Evolutionary conservation across 2,888 invertebrate genomes (phyloP).

Genomic region (Ophioninae sp.): DNA sequence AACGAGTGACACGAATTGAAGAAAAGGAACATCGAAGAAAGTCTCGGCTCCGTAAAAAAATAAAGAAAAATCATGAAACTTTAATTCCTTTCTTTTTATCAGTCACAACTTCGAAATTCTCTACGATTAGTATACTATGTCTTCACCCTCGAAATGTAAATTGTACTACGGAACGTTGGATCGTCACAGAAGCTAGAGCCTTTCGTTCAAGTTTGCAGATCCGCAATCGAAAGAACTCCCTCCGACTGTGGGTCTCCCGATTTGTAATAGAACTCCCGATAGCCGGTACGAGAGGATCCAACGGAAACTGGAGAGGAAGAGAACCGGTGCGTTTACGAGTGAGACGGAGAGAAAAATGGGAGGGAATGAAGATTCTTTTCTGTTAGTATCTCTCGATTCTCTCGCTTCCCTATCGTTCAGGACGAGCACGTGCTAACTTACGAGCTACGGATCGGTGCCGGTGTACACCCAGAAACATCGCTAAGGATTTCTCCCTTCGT

Average conservation of each 20-base stretch:
- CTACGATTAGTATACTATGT: too few relatives aligned
- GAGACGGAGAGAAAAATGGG: background rate
- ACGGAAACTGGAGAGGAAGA: slow-evolving; percentile 2
- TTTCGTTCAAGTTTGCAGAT: too few relatives aligned
- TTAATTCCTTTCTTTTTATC: too few relatives aligned
- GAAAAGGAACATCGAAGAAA: too few relatives aligned
- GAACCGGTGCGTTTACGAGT: background rate
- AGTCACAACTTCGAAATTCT: too few relatives aligned
- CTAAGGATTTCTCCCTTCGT: slow-evolving; percentile 51
- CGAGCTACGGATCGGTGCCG: slow-evolving; percentile 74
- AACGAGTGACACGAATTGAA: too few relatives aligned
- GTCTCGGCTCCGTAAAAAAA: too few relatives aligned
- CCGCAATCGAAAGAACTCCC: too few relatives aligned
- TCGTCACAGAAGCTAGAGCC: too few relatives aligned
- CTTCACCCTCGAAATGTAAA: too few relatives aligned
- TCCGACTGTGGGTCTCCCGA: slow-evolving; percentile 21
- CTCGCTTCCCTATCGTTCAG: slow-evolving; percentile 52
- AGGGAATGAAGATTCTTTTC: slow-evolving; percentile 46
- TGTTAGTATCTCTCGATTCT: slow-evolving; percentile 59
- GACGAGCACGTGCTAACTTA: slow-evolving; percentile 80
- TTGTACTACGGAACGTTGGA: too few relatives aligned
- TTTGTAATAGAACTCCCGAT: slow-evolving; percentile 39
- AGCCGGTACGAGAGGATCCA: background rate
- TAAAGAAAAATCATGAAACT: too few relatives aligned
- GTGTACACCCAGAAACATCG: slow-evolving; percentile 50